Evolutionary conservation across 2,113 vertebrate genomes (phyloP).

Genomic region (Rhynchomys soricoides): DNA sequence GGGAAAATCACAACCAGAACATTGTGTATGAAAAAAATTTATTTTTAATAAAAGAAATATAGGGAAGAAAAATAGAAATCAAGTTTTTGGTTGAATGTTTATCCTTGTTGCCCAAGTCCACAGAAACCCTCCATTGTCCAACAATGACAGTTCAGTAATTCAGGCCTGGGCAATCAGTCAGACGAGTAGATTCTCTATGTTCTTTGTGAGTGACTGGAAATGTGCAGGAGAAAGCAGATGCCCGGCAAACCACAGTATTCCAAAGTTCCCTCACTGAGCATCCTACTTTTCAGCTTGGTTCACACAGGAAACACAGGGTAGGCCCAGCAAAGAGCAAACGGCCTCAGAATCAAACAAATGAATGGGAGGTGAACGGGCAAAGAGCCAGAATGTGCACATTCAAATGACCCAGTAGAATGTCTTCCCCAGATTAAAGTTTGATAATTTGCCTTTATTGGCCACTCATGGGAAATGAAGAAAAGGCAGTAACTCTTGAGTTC

Average conservation of each 20-base stretch:
- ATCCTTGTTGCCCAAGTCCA: not conserved
- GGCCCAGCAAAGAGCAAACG: not conserved
- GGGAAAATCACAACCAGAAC: not conserved
- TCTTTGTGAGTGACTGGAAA: not conserved
- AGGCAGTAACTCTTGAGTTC: not conserved
- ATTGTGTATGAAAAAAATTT: not conserved
- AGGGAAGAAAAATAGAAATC: not conserved
- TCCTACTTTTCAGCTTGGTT: not conserved
- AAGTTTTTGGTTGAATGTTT: not conserved
- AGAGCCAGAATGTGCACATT: not conserved
- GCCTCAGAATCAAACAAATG: slow-evolving; percentile 16
- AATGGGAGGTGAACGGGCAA: not conserved
- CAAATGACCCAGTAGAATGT: not conserved
- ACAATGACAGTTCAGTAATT: not conserved
- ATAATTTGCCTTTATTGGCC: not conserved
- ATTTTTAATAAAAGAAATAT: not conserved
- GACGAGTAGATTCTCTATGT: not conserved
- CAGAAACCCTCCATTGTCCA: not conserved
- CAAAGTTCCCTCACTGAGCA: not conserved
- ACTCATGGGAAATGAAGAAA: not conserved
- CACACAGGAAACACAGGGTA: not conserved
- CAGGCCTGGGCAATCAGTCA: not conserved
- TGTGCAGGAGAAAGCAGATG: not conserved
- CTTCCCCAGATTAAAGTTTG: slow-evolving; percentile 41
- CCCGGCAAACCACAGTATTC: not conserved